Evolutionary conservation across 1,140 invertebrate genomes (phyloP).

Genomic region (Tetragnatha versicolor): DNA sequence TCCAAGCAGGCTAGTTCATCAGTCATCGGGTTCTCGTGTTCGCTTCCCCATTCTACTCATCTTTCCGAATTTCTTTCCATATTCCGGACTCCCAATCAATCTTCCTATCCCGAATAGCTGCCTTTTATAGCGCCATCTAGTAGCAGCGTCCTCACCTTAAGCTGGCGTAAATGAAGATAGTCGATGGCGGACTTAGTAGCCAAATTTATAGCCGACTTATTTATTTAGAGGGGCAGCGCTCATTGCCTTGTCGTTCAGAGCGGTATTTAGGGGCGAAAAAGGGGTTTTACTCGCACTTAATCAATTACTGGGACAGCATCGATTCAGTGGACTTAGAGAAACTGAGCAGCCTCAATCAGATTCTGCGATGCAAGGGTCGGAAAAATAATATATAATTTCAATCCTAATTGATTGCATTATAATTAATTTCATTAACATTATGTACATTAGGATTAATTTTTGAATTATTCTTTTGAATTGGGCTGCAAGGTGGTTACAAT

Average conservation of each 20-base stretch:
- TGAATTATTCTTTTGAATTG: too few species aligned
- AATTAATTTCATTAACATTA: too few species aligned
- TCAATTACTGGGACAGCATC: too few species aligned
- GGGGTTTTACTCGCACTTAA: too few species aligned
- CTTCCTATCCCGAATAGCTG: constrained; percentile 26
- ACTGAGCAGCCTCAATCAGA: too few species aligned
- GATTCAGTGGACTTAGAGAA: too few species aligned
- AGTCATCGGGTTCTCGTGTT: constrained; percentile 50
- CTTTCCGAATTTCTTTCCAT: constrained; percentile 53
- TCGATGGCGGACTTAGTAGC: not conserved
- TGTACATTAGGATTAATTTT: too few species aligned
- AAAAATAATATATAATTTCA: too few species aligned
- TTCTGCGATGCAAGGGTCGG: too few species aligned
- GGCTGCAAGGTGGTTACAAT: too few species aligned
- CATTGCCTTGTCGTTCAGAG: not conserved
- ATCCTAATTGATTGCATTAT: too few species aligned
- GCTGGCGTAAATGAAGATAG: constrained; percentile 5
- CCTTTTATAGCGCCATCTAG: constrained; percentile 38
- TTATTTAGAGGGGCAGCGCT: not conserved
- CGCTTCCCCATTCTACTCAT: constrained; percentile 47
- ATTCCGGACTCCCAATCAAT: constrained; percentile 46
- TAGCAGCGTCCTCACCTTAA: not conserved
- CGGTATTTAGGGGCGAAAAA: too few species aligned
- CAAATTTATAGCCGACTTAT: constrained; percentile 9
- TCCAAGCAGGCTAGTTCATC: constrained; percentile 45